A percentile compares a stretch with the other conserved stretches of the same genome.
These are phyloP conservation scores for Drepanosiphum platanoidis DNA, from an alignment of 2,888 invertebrate species.

Conservation along the genomic window DNA sequence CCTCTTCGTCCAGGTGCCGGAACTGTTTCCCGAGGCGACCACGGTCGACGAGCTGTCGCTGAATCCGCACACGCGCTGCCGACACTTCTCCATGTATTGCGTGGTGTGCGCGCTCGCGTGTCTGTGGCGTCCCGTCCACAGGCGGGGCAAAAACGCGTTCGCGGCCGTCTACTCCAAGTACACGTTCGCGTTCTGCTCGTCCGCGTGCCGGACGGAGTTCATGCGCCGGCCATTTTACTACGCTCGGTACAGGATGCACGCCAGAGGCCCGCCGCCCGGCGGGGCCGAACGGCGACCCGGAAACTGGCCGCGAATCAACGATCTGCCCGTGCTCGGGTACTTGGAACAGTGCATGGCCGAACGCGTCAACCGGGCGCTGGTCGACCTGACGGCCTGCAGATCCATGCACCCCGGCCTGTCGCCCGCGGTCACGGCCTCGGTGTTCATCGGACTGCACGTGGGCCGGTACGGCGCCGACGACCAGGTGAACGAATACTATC, in stretches of 20 bases:
- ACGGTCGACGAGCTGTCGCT: neutral
- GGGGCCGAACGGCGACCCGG: neutral
- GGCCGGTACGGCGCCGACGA: neutral
- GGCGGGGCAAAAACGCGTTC: neutral
- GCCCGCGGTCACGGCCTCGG: neutral
- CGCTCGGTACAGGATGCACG: neutral
- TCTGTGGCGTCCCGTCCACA: neutral
- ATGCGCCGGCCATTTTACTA: neutral
- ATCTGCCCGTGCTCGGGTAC: neutral
- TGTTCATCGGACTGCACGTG: neutral
- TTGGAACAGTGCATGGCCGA: neutral
- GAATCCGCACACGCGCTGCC: neutral
- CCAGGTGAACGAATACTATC: neutral
- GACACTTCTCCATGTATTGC: neutral
- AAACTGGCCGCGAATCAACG: neutral
- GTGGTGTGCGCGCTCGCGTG: constrained; percentile 25
- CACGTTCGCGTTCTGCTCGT: constrained; percentile 21
- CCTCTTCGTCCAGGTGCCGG: neutral
- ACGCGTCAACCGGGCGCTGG: neutral
- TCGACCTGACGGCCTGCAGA: neutral
- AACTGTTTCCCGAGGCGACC: neutral
- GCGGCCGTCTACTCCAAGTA: neutral
- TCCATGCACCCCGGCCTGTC: neutral
- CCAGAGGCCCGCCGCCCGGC: neutral
- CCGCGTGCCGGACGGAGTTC: neutral